These are phyloP conservation scores for Heliconius aoede DNA, from an alignment of 2,888 invertebrate genomes.

Conservation along the genomic window DNA sequence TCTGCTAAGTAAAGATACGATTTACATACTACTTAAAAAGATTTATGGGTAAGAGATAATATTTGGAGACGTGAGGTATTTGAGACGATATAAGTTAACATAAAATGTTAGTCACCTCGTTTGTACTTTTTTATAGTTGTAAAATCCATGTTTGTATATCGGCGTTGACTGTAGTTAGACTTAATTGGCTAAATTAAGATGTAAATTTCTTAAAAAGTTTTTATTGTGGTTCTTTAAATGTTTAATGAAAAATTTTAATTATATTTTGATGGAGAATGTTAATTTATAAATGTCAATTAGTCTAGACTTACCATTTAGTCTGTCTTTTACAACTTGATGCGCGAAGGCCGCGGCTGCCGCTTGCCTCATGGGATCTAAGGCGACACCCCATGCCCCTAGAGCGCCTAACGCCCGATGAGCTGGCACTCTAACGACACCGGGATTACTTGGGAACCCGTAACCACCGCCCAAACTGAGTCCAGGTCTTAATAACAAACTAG, in stretches of 20 bases:
- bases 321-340: constrained; percentile 92
- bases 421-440: constrained; percentile 92
- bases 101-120: constrained; percentile 30
- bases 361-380: constrained; percentile 85
- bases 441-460: constrained; percentile 85
- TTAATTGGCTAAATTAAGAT: constrained; percentile 15
- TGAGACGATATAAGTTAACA: constrained; percentile 34
- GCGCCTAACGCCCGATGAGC: constrained; percentile 87
- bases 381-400: constrained; percentile 83
- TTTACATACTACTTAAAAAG: constrained; percentile 48
- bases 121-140: constrained; percentile 21
- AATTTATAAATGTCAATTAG: neutral
- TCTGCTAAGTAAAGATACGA: constrained; percentile 45
- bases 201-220: neutral
- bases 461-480: constrained; percentile 79
- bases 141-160: constrained; percentile 10
- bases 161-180: constrained; percentile 9
- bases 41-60: constrained; percentile 48
- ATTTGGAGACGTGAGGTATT: constrained; percentile 37
- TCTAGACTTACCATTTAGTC: constrained; percentile 88
- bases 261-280: neutral
- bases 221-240: neutral
- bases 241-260: neutral
- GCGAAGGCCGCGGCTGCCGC: constrained; percentile 89
- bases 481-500: constrained; percentile 72